Conservation (phyloP, 2,797 vertebrate genomes). For the Phoebastria nigripes region DNA sequence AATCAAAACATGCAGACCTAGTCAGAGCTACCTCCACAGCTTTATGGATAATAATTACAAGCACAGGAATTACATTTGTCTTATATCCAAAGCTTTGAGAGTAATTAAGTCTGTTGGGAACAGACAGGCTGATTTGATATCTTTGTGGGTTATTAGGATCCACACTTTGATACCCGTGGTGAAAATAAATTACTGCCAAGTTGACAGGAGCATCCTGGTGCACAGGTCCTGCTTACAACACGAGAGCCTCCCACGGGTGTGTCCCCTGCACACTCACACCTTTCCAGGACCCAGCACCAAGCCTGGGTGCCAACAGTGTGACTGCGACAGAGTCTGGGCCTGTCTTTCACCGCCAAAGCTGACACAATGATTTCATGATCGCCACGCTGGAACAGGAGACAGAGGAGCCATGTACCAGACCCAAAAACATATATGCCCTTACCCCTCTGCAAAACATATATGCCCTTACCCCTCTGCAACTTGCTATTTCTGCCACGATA, state of each 20-base stretch:
- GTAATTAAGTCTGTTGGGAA: background rate
- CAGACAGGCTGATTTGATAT: background rate
- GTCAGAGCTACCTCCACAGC: background rate
- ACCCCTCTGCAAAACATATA: accelerated
- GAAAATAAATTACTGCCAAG: background rate
- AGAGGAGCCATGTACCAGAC: background rate
- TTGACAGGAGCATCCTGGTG: background rate
- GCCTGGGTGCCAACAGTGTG: accelerated
- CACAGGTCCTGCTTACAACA: background rate
- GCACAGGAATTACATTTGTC: background rate
- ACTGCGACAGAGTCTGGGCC: background rate
- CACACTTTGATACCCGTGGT: background rate
- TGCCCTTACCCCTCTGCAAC: accelerated
- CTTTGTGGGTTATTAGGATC: background rate
- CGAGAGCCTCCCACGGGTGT: accelerated
- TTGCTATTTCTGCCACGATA: background rate
- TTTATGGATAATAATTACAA: background rate
- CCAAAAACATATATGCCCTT: background rate
- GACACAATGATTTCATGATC: background rate
- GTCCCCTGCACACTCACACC: background rate
- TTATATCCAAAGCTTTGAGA: background rate
- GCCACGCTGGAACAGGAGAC: background rate
- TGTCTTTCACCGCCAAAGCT: background rate
- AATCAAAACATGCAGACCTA: background rate
- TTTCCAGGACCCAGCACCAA: background rate